phyloP scores from a whole-genome alignment of 2,888 invertebrate species.

The Leucophora obtusa region DNA sequence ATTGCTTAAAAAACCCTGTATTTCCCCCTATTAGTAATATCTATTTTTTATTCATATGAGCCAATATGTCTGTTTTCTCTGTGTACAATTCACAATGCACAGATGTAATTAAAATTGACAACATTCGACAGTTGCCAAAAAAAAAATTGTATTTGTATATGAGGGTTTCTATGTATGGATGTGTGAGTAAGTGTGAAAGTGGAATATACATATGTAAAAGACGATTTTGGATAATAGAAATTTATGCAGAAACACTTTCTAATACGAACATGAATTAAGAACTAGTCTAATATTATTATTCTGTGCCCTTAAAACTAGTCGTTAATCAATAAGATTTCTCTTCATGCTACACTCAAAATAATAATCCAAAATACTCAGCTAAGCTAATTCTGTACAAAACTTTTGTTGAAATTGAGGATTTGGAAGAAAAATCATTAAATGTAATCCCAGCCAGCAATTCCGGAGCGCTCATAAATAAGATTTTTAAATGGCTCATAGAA shows the following conservation, averaged over 20 bases:
- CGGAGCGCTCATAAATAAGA: too few relatives aligned
- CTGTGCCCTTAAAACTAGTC: neutral
- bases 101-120: slow-evolving; percentile 63
- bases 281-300: neutral
- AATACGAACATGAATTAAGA: slow-evolving; percentile 1
- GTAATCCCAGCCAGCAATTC: too few relatives aligned
- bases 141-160: neutral
- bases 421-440: too few relatives aligned
- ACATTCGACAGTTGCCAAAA: slow-evolving; percentile 36
- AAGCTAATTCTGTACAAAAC: too few relatives aligned
- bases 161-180: neutral
- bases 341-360: neutral
- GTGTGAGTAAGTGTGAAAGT: too few relatives aligned
- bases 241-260: slow-evolving; percentile 36
- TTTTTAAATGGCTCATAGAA: too few relatives aligned
- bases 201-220: slow-evolving; percentile 5
- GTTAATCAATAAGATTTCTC: neutral
- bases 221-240: slow-evolving; percentile 35
- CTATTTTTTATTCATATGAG: too few relatives aligned
- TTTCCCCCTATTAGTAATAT: too few relatives aligned
- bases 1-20: too few relatives aligned
- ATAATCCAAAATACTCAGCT: too few relatives aligned
- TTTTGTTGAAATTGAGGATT: too few relatives aligned
- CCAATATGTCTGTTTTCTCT: neutral
- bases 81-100: slow-evolving; percentile 32